A percentile compares a stretch with the other conserved stretches of the same genome.
Evolutionary conservation across 64 coral and sea anemone species (phyloP).

Genomic region (Montipora cactus): DNA sequence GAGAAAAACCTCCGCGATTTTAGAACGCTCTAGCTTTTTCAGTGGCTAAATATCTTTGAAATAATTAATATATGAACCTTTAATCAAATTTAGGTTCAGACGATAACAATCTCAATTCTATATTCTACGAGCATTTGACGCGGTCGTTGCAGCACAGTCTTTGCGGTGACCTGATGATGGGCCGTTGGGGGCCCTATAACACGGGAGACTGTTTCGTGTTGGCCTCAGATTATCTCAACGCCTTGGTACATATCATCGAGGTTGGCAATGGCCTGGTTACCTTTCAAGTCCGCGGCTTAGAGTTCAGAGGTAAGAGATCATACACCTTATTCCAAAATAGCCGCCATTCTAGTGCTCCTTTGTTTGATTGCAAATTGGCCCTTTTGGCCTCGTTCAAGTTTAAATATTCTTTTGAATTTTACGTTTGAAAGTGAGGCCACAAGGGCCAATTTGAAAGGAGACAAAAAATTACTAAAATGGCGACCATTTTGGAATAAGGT

Average conservation of each 20-base stretch:
- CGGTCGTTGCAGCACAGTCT: conserved; percentile 93
- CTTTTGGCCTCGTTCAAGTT: too few species aligned
- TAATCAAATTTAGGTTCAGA: conserved; percentile 65
- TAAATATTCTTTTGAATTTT: too few species aligned
- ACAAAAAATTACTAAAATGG: too few species aligned
- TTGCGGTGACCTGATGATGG: conserved; percentile 93
- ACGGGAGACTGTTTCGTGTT: conserved; percentile 98
- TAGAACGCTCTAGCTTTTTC: background rate
- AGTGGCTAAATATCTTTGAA: too few species aligned
- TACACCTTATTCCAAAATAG: too few species aligned
- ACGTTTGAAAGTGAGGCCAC: too few species aligned
- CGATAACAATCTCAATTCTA: conserved; percentile 97
- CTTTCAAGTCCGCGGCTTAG: conserved; percentile 93
- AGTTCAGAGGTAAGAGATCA: conserved; percentile 83
- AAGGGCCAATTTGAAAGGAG: too few species aligned
- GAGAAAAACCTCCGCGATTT: too few species aligned
- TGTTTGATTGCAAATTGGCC: too few species aligned
- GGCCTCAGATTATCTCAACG: conserved; percentile 95
- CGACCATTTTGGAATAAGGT: too few species aligned
- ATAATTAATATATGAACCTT: too few species aligned
- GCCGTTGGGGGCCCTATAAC: conserved; percentile 92
- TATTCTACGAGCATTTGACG: conserved; percentile 97
- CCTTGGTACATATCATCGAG: conserved; percentile 96
- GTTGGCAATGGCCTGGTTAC: conserved; percentile 97
- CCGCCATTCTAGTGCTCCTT: too few species aligned